These are phyloP conservation scores for Amniataba percoides DNA, from an alignment of 2,797 vertebrate genomes.

Conservation along the genomic window DNA sequence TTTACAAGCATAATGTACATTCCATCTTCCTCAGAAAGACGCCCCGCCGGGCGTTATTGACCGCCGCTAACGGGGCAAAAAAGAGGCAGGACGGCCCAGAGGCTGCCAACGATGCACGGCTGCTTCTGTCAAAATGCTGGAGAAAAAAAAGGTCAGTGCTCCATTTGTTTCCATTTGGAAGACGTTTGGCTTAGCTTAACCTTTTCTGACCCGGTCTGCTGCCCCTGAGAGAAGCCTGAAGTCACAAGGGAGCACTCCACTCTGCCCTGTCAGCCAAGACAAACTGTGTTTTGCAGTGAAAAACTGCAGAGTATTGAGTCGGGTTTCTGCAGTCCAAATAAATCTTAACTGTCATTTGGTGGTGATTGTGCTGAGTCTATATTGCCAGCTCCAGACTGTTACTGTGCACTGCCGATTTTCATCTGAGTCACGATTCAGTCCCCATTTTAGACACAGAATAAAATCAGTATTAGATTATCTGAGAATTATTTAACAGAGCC, in stretches of 20 bases:
- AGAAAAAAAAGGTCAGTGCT: slow-evolving; percentile 56
- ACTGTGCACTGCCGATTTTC: slow-evolving; percentile 20
- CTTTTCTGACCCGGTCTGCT: slow-evolving; percentile 50
- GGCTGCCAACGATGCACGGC: slow-evolving; percentile 49
- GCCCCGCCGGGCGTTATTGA: slow-evolving; percentile 44
- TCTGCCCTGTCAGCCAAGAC: slow-evolving; percentile 52
- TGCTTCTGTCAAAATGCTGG: slow-evolving; percentile 34
- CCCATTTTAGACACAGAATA: slow-evolving; percentile 1
- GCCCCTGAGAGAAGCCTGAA: slow-evolving; percentile 28
- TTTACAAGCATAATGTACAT: slow-evolving; percentile 5
- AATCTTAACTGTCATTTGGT: slow-evolving; percentile 56
- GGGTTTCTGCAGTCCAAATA: slow-evolving; percentile 50
- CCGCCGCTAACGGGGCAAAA: slow-evolving; percentile 3
- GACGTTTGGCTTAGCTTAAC: slow-evolving; percentile 64
- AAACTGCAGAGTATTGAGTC: slow-evolving; percentile 46
- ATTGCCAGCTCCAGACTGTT: slow-evolving; percentile 12
- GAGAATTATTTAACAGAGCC: neutral
- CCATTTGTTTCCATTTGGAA: slow-evolving; percentile 68
- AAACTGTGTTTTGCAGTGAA: slow-evolving; percentile 49
- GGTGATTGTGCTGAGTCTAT: slow-evolving; percentile 43
- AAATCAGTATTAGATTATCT: slow-evolving; percentile 16
- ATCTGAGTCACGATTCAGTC: slow-evolving; percentile 42
- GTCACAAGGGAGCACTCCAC: slow-evolving; percentile 38
- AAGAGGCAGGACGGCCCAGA: slow-evolving; percentile 3
- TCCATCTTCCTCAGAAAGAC: slow-evolving; percentile 3